Evolutionary conservation across 1,140 invertebrate genomes (phyloP).

Genomic region (Rhopalosiphum maidis): DNA sequence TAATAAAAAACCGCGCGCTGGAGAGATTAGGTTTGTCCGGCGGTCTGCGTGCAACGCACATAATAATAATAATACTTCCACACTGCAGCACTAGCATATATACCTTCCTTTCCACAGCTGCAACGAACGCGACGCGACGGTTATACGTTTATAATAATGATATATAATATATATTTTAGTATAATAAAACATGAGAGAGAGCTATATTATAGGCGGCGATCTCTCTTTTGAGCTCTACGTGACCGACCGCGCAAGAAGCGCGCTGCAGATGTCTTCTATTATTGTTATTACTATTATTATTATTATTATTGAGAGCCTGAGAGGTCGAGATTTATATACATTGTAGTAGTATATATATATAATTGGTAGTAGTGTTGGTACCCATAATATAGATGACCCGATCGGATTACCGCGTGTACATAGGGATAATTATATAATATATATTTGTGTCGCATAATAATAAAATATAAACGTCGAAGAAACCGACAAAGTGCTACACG

Average conservation of each 20-base stretch:
- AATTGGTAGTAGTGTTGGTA: no score
- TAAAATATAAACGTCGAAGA: not conserved
- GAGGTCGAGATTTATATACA: not conserved
- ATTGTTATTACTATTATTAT: no score
- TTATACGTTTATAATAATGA: not conserved
- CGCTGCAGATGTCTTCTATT: no score
- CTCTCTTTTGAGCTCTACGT: not conserved
- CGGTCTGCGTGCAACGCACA: not conserved
- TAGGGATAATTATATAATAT: no score
- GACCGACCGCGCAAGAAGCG: not conserved
- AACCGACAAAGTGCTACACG: not conserved
- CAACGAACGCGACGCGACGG: not conserved
- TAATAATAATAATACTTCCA: not conserved
- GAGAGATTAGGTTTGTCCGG: constrained; percentile 24
- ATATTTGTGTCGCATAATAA: not conserved
- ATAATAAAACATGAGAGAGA: not conserved
- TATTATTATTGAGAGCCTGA: no score
- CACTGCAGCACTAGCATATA: no score
- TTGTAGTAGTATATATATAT: no score
- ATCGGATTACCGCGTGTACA: not conserved
- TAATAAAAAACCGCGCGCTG: not conserved
- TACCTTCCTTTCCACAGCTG: not conserved
- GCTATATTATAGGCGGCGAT: not conserved
- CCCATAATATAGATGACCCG: not conserved
- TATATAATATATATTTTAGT: no score